phyloP scores from a whole-genome alignment of 92 coral and sea anemone genomes.

The Phenganax subtilis region DNA sequence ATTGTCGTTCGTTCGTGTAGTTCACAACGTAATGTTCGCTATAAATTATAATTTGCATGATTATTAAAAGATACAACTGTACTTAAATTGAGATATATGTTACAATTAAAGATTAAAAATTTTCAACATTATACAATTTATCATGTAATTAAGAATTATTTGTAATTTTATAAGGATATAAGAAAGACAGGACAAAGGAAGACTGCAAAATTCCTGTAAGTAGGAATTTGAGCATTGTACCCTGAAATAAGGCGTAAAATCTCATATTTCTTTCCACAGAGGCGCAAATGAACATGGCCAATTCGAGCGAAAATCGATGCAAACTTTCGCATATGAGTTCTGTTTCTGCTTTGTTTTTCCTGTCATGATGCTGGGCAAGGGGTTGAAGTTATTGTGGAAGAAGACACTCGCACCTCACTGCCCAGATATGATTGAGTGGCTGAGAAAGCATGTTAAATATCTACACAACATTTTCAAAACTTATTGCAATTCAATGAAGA shows the following conservation, averaged over 20 bases:
- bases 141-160: no score
- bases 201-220: constrained; percentile 6
- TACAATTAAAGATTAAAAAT: no score
- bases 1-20: no score
- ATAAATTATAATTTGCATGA: no score
- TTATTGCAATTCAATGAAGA: not conserved
- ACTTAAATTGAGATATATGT: no score
- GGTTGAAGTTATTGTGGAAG: constrained; percentile 13
- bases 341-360: constrained; percentile 80
- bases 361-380: constrained; percentile 48
- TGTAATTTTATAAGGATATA: no score
- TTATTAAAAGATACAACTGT: no score
- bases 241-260: not conserved
- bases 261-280: constrained; percentile 42
- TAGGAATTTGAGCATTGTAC: not conserved
- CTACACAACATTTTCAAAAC: not conserved
- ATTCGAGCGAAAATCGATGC: constrained; percentile 53
- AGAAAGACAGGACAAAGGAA: constrained; percentile 21
- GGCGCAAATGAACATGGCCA: constrained; percentile 46
- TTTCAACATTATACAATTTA: no score
- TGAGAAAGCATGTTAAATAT: not conserved
- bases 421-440: not conserved
- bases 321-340: constrained; percentile 65
- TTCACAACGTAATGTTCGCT: no score
- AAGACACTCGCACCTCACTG: not conserved